Base-by-base conservation (phyloP, 2,797 vertebrate species). In the Lagocephalus sceleratus region DNA sequence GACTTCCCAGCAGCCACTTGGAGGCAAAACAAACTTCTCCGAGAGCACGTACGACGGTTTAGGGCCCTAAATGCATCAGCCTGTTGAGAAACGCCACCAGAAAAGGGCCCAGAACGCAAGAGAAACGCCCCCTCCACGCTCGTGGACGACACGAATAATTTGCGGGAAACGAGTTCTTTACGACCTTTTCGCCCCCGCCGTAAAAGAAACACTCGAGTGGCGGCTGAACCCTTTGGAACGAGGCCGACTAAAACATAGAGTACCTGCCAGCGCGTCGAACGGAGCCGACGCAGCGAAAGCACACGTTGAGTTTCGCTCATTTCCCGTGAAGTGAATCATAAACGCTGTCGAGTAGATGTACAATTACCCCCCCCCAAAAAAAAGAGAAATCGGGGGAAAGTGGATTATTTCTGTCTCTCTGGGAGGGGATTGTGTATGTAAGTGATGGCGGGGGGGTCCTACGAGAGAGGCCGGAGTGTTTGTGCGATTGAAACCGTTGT, bases 241-340 rank as follows among this genome's bases (percentile, higher is more conserved):
- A 52, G 25, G 66, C 74, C 77, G 79, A 69, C 2, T 4, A 54
- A 68, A 78, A 62, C 79, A 70, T 50, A 60, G 63, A 69, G 47
- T 42, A 68, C 26, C 41, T 46, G 60, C 66, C 60, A 26, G 52
- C 50, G 47, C 54, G 68, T 69, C 68, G 63, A 54, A 81, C 60
- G 38, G 49, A 57, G 42, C 63, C 58, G 38, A 73, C 44, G 14
- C 41, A 22, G 12, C 9, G 6, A 50, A 23, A 9, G 20, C 20
- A 29, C 3, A 47, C 7, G 11, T 47, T 20, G 2, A 20, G 38
- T 5, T 23, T 53, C 47, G 6, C 7, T 29, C 26, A 29, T 5
- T 29, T 29, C 19, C 6, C 17, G 22, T 21, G 23, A 71, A 73
- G 54, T 44, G 41, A 62, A 42, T 60, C 53, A 26, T 29, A 58